Evolutionary conservation across 2,113 vertebrate species (phyloP), one percentile per base, ranked within the genome.

Genomic region (Oreocharis arfaki): DNA sequence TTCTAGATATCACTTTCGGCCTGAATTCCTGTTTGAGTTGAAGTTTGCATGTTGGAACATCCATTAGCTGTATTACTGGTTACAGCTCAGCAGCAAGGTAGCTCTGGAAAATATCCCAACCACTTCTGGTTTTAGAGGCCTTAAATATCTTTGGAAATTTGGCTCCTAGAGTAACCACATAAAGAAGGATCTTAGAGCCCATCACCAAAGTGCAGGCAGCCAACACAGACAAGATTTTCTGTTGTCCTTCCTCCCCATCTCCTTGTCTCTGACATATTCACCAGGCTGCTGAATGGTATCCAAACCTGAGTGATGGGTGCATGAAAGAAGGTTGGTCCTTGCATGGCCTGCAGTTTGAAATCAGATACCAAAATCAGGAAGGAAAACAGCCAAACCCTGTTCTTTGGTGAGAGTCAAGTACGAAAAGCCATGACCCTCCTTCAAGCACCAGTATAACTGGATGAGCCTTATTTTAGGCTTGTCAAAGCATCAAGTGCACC

Each of bases 371-470:
- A 89, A 94, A 70, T 44, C 24, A 32, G 41, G 15, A 91, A 39
- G n/a, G 8, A 88, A 86, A 87, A 46, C 6, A 20, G 15, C 28
- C 2, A 3, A 39, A 88, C 4, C 2, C 16, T 55, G 9, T 35
- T 88, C 64, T 77, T 56, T 11, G 4, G 18, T 46, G 18, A 23
- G 15, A 46, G 4, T 39, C n/a, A 39, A 47, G 35, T 55, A 63
- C 0, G 0, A 64, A 78, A 78, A 23, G 7, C 14, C 4, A 5
- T 8, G 10, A 32, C 30, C 24, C 6, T 84, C 20, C 47, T 82
- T 86, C 37, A 74, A 70, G 21, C 24, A 50, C 22, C 11, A 15
- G 6, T 42, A 59, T 33, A 73, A 35, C 16, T 37, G 37, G 7
- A 6, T 70, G 30, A 90, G 35, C 32, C 41, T 74, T 53, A 11